A percentile compares a stretch with the other conserved stretches of the same genome.
Evolutionary conservation across 2,113 vertebrate genomes (phyloP).

Genomic region (human (Homo sapiens)): GRCh38 chr5:87111501-87112000

Average conservation of each 20-base stretch:
- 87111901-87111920: slow-evolving; percentile 42
- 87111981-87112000: slow-evolving; percentile 28
- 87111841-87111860: slow-evolving; percentile 46
- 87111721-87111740: not conserved
- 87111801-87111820: not conserved
- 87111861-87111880: slow-evolving; percentile 27
- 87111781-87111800: not conserved
- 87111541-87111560: too few relatives aligned
- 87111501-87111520: too few relatives aligned
- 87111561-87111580: too few relatives aligned
- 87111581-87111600: too few relatives aligned
- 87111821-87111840: slow-evolving; percentile 36
- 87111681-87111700: too few relatives aligned
- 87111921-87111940: slow-evolving; percentile 55
- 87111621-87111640: too few relatives aligned
- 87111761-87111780: not conserved
- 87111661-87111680: too few relatives aligned
- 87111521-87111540: too few relatives aligned
- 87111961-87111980: not conserved
- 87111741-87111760: not conserved
- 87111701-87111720: too few relatives aligned
- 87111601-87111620: too few relatives aligned
- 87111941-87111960: slow-evolving; percentile 48
- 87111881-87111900: not conserved
- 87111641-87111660: too few relatives aligned